Conservation (phyloP, 1,140 invertebrate species). For the Papilio xuthus region DNA sequence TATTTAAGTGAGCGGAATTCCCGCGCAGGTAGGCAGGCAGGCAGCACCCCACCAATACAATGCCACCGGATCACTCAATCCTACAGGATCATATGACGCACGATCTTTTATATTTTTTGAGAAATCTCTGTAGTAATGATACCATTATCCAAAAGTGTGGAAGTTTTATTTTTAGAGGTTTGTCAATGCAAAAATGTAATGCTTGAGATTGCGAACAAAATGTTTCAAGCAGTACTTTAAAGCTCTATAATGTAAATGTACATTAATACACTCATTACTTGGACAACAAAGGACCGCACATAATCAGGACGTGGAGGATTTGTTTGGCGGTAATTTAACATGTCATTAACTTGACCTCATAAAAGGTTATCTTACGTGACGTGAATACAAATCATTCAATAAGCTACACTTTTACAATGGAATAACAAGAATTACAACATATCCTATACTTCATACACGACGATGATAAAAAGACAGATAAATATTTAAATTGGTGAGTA, state of each 20-base stretch:
- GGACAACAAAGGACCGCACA: neutral
- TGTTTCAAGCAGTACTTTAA: neutral
- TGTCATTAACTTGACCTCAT: neutral
- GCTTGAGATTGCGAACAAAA: neutral
- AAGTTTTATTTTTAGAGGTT: neutral
- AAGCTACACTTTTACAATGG: neutral
- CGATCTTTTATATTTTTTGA: neutral
- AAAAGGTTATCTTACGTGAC: neutral
- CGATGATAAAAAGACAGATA: neutral
- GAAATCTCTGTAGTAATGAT: neutral
- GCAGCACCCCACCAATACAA: constrained; percentile 2
- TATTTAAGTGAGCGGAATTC: constrained; percentile 5
- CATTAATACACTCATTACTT: neutral
- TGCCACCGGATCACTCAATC: neutral
- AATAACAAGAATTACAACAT: neutral
- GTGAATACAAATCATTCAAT: constrained; percentile 14
- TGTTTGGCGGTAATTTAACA: neutral
- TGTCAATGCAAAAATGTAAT: too few relatives aligned
- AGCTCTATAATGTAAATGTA: neutral
- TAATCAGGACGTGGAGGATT: neutral
- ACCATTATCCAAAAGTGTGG: neutral
- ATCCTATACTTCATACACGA: neutral
- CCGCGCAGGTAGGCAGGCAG: neutral
- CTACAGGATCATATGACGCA: neutral
- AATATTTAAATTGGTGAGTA: neutral